Base-by-base conservation (phyloP, 2,888 invertebrate genomes). In the Catonia carolina region DNA sequence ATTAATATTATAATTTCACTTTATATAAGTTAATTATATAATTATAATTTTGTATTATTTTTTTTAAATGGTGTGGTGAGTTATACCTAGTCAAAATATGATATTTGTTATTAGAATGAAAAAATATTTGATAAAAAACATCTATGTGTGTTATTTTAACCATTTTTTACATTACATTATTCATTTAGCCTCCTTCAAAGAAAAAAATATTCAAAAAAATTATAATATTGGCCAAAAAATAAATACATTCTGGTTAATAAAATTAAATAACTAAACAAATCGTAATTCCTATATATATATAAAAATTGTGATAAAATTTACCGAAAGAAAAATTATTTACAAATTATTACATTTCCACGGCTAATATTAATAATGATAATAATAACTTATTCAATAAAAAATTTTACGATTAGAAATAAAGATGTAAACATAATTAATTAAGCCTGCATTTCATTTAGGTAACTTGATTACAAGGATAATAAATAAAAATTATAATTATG, bases 31-130 rank as follows among this genome's bases (percentile, higher is more conserved):
- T 37, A 6, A 15, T 37, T 3, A 22, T 45, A 45, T 45, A 22
- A 45, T 45, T 18, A 45, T 45, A 6, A 20, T 45, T 22, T 18
- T 27, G 42, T 23, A 53, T 47, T 41, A 59, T 20, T 50, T 54
- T 58, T 49, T 55, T 49, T n/a, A n/a, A 52, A 58, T 61, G 63
- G 64, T 64, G 63, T 65, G 64, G 65, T 65, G 65, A 66, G 65
- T 65, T 65, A 58, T 59, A 64, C 63, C 64, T 65, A 65, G 65
- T 65, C 65, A 65, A 65, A 65, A 63, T 63, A 58, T 61, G 53
- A 57, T 58, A 53, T 61, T 63, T 60, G 39, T 63, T 60, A 53
- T 27, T 50, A 37, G 27, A 27, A 27, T 6, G 27, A 27, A 27
- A 27, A 27, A 27, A 27, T 6, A 27, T 27, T 27, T 27, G 8